A percentile compares a stretch with the other conserved stretches of the same genome.
These are phyloP conservation scores for Clusia tigrina DNA, from an alignment of 2,888 invertebrate genomes.

Conservation along the genomic window DNA sequence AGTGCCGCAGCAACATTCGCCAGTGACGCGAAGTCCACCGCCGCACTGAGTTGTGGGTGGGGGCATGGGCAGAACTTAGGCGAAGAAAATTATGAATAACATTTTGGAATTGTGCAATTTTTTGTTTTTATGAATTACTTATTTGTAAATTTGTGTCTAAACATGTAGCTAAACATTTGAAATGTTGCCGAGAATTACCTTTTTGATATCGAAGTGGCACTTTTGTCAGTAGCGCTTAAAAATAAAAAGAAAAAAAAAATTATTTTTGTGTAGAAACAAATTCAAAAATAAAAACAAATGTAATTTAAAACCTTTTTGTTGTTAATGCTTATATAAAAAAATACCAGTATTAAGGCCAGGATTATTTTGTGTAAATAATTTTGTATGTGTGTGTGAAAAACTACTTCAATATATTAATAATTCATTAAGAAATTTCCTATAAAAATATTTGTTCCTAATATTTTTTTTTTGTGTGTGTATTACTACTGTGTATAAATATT, in stretches of 20 bases:
- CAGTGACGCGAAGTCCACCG: constrained; percentile 4
- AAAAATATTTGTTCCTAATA: constrained; percentile 27
- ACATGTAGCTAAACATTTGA: background rate
- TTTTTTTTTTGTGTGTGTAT: background rate
- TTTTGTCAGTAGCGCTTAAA: background rate
- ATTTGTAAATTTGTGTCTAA: background rate
- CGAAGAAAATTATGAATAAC: background rate
- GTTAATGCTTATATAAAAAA: background rate
- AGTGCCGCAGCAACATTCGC: constrained; percentile 47
- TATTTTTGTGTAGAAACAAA: too few relatives aligned
- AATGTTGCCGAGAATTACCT: background rate
- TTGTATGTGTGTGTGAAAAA: too few relatives aligned
- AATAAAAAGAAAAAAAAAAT: too few relatives aligned
- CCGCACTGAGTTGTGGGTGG: background rate
- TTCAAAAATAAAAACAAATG: constrained; percentile 39
- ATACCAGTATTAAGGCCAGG: background rate
- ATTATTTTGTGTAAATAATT: background rate
- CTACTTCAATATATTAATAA: background rate
- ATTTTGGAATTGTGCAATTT: constrained; percentile 24
- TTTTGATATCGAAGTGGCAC: background rate
- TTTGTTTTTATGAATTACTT: constrained; percentile 16
- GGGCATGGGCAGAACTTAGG: too few relatives aligned
- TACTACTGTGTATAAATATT: background rate
- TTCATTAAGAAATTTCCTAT: background rate
- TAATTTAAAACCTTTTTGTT: constrained; percentile 30